A percentile compares a stretch with the other conserved stretches of the same genome.
These are phyloP conservation scores for Zaprionus taronus DNA, from an alignment of 1,140 invertebrate species.

Conservation along the genomic window DNA sequence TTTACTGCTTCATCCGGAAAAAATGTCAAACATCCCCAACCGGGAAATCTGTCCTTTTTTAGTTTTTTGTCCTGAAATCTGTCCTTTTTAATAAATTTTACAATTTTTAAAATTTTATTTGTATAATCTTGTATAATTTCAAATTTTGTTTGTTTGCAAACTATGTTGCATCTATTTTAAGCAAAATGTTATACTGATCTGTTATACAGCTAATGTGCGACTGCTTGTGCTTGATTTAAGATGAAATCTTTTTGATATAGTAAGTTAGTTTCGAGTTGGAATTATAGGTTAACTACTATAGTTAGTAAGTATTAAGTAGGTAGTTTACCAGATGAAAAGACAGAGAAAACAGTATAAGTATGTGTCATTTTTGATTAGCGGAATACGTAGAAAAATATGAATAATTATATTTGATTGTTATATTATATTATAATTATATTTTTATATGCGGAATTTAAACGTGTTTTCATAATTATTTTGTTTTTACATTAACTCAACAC, in stretches of 20 bases:
- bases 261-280: background rate
- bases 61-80: no score
- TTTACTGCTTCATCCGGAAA: no score
- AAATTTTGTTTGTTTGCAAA: no score
- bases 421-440: background rate
- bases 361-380: background rate
- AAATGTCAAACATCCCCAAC: no score
- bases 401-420: background rate
- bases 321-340: background rate
- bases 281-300: background rate
- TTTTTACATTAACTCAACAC: background rate
- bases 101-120: no score
- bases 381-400: background rate
- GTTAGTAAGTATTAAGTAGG: background rate
- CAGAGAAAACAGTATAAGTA: no score
- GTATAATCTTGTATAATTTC: no score
- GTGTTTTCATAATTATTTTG: background rate
- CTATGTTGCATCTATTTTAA: no score
- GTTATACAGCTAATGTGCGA: background rate
- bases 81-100: no score
- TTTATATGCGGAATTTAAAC: background rate
- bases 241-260: background rate
- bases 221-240: background rate
- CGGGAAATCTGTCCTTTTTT: no score
- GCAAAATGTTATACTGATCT: no score